Conservation (phyloP, 2,797 vertebrate genomes). For the Craterocephalus amniculus region DNA sequence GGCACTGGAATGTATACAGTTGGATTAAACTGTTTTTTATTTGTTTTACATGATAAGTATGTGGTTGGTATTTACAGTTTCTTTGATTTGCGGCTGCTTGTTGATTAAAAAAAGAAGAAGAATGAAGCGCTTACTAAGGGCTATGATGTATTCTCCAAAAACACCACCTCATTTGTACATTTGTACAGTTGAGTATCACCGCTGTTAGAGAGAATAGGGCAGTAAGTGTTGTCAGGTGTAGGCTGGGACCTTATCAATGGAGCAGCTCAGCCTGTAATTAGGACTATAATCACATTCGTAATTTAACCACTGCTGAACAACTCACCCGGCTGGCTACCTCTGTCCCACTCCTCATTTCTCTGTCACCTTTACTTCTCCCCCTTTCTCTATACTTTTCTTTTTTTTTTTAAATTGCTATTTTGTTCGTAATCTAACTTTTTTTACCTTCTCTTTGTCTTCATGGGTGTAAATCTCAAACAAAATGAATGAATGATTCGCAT, state of each 20-base stretch:
- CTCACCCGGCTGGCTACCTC: conserved; percentile 58
- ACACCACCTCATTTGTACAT: conserved; percentile 5
- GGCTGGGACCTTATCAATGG: conserved; percentile 86
- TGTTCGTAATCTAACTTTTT: conserved; percentile 21
- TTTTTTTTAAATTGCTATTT: conserved; percentile 11
- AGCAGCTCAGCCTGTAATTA: conserved; percentile 85
- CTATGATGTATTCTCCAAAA: background rate
- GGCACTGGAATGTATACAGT: background rate
- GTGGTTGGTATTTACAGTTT: conserved; percentile 7
- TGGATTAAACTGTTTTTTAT: conserved; percentile 11
- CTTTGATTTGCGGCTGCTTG: background rate
- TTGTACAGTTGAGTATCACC: conserved; percentile 55
- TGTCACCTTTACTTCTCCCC: background rate
- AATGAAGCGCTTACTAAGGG: background rate
- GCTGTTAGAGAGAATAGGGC: conserved; percentile 72
- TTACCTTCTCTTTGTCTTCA: conserved; percentile 47
- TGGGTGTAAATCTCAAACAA: conserved; percentile 51
- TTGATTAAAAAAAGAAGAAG: background rate
- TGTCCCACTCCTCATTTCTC: conserved; percentile 10
- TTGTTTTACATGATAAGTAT: conserved; percentile 10
- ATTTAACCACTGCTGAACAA: conserved; percentile 82
- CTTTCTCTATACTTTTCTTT: conserved; percentile 26
- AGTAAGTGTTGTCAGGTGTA: conserved; percentile 80
- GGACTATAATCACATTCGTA: conserved; percentile 86
- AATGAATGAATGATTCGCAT: conserved; percentile 75